Conservation (phyloP, 2,113 vertebrate genomes). For the Calidris pugnax region DNA sequence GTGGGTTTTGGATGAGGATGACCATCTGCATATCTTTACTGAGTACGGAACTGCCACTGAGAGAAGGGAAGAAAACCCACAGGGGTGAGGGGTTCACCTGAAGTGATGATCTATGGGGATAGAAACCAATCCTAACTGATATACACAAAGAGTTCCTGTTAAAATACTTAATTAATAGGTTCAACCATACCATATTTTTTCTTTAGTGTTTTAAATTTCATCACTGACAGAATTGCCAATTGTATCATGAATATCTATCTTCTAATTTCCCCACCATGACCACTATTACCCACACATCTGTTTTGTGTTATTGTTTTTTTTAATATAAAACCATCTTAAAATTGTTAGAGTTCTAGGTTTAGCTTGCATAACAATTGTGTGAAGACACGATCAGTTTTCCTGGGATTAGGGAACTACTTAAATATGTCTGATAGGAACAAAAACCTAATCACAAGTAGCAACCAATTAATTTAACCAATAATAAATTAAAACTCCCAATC, state of each 20-base stretch:
- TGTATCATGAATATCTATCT: background rate
- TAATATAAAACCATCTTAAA: background rate
- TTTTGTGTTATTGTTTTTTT: background rate
- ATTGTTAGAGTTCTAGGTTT: background rate
- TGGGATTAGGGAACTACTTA: background rate
- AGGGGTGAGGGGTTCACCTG: background rate
- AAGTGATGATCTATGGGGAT: background rate
- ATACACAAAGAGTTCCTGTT: background rate
- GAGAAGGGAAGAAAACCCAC: background rate
- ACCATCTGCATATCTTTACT: background rate
- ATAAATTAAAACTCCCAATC: background rate
- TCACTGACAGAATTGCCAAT: background rate
- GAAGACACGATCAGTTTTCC: background rate
- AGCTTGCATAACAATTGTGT: background rate
- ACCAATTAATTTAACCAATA: background rate
- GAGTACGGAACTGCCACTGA: background rate
- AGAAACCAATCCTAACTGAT: background rate
- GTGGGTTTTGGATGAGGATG: fast-evolving
- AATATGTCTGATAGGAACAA: background rate
- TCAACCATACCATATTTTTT: background rate
- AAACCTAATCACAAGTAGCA: background rate
- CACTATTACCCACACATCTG: background rate
- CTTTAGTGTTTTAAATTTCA: background rate
- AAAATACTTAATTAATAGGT: background rate
- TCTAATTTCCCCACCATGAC: background rate